A percentile compares a stretch with the other conserved stretches of the same genome.
Evolutionary conservation across 1,140 invertebrate species (phyloP).

Genomic region (Cepaea nemoralis): DNA sequence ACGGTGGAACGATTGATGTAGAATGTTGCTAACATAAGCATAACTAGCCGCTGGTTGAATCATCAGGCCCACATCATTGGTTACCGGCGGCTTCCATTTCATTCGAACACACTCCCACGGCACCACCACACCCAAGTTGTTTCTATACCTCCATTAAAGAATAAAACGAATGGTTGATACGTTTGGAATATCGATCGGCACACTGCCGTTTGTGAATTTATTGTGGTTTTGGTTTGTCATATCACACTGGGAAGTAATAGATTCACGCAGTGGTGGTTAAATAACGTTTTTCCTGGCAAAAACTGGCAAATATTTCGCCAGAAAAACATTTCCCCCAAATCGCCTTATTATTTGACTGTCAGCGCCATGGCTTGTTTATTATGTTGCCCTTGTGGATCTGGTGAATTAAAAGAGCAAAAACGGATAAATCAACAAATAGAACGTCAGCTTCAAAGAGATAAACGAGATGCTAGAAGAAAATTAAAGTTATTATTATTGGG

Average conservation of each 20-base stretch:
- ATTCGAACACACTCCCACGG: conserved; percentile 46
- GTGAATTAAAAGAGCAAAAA: conserved; percentile 99
- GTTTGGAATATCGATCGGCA: conserved; percentile 44
- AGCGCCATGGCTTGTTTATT: conserved; percentile 96
- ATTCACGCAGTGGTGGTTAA: conserved; percentile 39
- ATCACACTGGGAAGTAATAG: conserved; percentile 43
- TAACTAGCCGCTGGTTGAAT: background rate
- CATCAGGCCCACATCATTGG: background rate
- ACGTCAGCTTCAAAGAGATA: conserved; percentile 97
- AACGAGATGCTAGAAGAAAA: conserved; percentile 98
- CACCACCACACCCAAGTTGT: conserved; percentile 48
- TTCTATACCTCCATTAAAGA: conserved; percentile 44
- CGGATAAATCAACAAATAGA: conserved; percentile 99
- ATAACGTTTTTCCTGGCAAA: conserved; percentile 41
- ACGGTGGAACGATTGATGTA: background rate
- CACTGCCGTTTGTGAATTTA: conserved; percentile 43
- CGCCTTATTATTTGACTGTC: background rate
- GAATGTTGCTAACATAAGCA: background rate
- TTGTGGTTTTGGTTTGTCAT: conserved; percentile 24
- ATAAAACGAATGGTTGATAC: conserved; percentile 42
- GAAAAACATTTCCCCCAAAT: conserved; percentile 38
- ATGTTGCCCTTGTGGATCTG: conserved; percentile 81
- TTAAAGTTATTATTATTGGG: conserved; percentile 97
- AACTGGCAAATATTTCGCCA: conserved; percentile 40
- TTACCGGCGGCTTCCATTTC: conserved; percentile 42